Percentiles rank a stretch among this genome's conserved stretches.
Conservation (phyloP, 2,888 invertebrate species). For the Schizotus pectinicornis region DNA sequence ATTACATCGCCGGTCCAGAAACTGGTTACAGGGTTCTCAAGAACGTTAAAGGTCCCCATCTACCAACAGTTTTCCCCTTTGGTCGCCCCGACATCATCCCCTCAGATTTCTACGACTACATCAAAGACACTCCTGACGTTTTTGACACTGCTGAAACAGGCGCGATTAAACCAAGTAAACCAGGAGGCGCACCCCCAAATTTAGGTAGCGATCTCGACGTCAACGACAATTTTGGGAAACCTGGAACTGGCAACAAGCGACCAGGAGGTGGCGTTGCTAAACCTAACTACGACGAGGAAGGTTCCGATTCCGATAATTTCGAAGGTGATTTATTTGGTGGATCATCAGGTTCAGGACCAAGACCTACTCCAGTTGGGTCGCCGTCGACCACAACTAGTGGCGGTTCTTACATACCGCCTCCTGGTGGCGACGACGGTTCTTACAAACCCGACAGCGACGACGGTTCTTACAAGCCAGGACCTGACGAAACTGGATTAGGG, state of each 20-base stretch:
- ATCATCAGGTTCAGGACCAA: not conserved
- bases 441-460: constrained; percentile 33
- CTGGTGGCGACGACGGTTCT: constrained; percentile 37
- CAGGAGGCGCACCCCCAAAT: constrained; percentile 10
- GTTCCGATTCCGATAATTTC: constrained; percentile 25
- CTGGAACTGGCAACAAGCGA: constrained; percentile 6
- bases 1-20: constrained; percentile 80
- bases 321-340: constrained; percentile 36
- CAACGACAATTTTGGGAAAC: too few species aligned
- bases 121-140: constrained; percentile 42
- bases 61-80: constrained; percentile 65
- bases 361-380: constrained; percentile 1
- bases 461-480: constrained; percentile 16
- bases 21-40: constrained; percentile 79
- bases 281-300: constrained; percentile 21
- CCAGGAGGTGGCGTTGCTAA: not conserved
- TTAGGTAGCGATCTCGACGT: too few species aligned
- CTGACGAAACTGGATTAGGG: constrained; percentile 16
- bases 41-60: constrained; percentile 71
- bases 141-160: constrained; percentile 65
- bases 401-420: constrained; percentile 19
- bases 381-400: constrained; percentile 2
- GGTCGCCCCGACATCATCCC: constrained; percentile 62
- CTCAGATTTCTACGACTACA: constrained; percentile 51
- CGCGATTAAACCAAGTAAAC: constrained; percentile 59